Evolutionary conservation across 2,113 vertebrate genomes (phyloP), one percentile per base, ranked within the genome.

Genomic region (Hippocampus abdominalis): DNA sequence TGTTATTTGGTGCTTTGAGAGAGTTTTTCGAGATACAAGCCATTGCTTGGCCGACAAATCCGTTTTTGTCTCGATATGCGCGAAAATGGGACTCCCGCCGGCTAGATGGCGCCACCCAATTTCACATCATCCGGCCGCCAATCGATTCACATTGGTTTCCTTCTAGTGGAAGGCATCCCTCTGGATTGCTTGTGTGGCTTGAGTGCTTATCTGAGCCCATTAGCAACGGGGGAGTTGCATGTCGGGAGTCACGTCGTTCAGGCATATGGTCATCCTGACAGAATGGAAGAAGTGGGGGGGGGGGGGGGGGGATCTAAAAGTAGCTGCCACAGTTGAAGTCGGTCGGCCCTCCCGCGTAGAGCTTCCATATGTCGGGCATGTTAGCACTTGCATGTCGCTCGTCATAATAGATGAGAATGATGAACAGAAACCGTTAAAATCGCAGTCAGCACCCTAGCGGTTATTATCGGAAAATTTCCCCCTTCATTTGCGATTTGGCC

Each of bases 301-400:
- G 27, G 27, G 27, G 11, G 21, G 27, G 5, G 32, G n/a, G 16
- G 3, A 9, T 15, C 56, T 80, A 69, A 80, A 81, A 74, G 69
- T 69, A 75, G 18, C 32, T 0, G 68, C 73, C 67, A 76, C 81
- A 70, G 83, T 73, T 81, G 81, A 81, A 59, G 20, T 25, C 64
- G 32, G 20, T 25, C 64, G 32, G 39, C 70, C 64, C 63, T 71
- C 42, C 62, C 49, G 64, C 64, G 12, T 42, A 80, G 71, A 59
- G 68, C 68, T 74, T 66, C 72, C 81, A 83, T 79, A 73, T 86
- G 82, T 72, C 76, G n/a, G n/a, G 4, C n/a, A 23, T 46, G 40
- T 23, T 46, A 46, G 40, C 23, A 16, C 42, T 46, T 15, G 42
- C 63, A 46, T 15, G 40, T 46, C 2, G 53, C 6, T 0, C 63